Percentiles rank a stretch among this genome's conserved stretches.
Conservation (phyloP, 2,888 invertebrate species). For the Eristalinus aeneus region DNA sequence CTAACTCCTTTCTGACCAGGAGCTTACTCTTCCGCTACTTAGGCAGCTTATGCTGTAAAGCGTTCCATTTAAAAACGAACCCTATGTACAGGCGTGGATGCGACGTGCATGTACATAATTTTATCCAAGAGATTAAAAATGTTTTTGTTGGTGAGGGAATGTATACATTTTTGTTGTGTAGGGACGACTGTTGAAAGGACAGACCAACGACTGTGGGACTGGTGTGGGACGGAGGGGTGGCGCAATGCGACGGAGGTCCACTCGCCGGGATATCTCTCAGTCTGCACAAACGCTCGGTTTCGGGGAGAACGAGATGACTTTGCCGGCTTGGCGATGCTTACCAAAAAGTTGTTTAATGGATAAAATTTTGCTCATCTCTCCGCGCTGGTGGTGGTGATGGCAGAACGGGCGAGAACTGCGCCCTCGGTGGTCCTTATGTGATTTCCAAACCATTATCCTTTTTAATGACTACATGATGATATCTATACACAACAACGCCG, state of each 20-base stretch:
- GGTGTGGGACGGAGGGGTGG: background rate
- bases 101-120: constrained; percentile 25
- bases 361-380: constrained; percentile 51
- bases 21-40: constrained; percentile 48
- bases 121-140: constrained; percentile 57
- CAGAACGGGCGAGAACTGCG: constrained; percentile 8
- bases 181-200: constrained; percentile 30
- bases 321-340: constrained; percentile 60
- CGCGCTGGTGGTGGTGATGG: background rate
- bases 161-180: constrained; percentile 43
- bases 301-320: background rate
- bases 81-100: background rate
- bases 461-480: constrained; percentile 70
- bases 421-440: constrained; percentile 60
- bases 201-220: background rate
- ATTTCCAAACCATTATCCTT: constrained; percentile 68
- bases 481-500: constrained; percentile 21
- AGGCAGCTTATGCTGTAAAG: constrained; percentile 57
- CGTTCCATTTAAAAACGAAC: constrained; percentile 52
- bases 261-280: constrained; percentile 51
- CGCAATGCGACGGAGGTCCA: background rate
- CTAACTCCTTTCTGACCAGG: constrained; percentile 12
- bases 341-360: constrained; percentile 67
- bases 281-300: constrained; percentile 49
- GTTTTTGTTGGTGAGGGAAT: constrained; percentile 50